Base-by-base conservation (phyloP, 2,888 invertebrate genomes). In the Macaria notata region DNA sequence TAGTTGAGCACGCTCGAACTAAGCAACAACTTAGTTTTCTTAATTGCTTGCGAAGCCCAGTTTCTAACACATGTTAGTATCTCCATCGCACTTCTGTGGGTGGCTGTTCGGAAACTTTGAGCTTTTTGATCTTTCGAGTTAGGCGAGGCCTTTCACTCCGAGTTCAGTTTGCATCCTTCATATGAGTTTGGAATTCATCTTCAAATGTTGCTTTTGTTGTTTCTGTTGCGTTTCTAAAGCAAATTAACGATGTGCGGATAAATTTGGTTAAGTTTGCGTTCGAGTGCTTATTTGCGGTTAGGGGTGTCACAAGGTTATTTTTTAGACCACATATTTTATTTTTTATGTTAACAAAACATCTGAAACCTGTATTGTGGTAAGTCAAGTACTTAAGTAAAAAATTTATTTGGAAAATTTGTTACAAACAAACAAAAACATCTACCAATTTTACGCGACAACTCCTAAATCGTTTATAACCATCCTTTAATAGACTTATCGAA, bases 1-100 rank as follows among this genome's bases (percentile, higher is more conserved):
- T 58, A 51, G 61, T 58, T 56, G 48, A 64, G 62, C 57, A 56
- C 55, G 52, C 66, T 65, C 57, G 49, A 65, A 67, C 67, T 64
- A 51, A 56, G 58, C 54, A 61, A 59, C 62, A 65, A 66, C 64
- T 62, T 63, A 63, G 64, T 66, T 65, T 62, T 63, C 59, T 67
- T 65, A 64, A 64, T 65, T 67, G 63, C 60, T 64, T 56, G 62
- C 55, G 63, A 65, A 60, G 65, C 59, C 63, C 59, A 66, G 64
- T 66, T 62, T 59, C 59, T 61, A 54, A 56, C 56, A 62, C 49
- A 51, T 61, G 59, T 56, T 49, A 52, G 50, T 49, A 57, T 54
- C 50, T 60, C 47, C 44, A 47, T 38, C 54, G 53, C 50, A 56
- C 53, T 58, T 57, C 54, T 55, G 54, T 49, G 56, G 64, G 61